phyloP scores from a whole-genome alignment of 1,140 invertebrate species.

The Leucophenga varia region DNA sequence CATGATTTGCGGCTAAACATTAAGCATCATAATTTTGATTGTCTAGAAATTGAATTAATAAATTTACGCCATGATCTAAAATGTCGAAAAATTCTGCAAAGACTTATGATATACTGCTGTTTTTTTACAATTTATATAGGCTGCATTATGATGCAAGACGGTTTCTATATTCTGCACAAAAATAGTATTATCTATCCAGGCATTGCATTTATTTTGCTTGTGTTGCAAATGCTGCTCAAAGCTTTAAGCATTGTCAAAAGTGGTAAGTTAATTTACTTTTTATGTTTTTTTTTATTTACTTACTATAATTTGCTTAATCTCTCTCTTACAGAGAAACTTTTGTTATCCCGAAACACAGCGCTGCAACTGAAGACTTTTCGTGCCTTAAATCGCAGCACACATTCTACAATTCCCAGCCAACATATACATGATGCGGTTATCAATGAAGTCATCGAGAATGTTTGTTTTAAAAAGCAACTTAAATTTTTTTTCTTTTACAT shows the following conservation, averaged over 20 bases:
- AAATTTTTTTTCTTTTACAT: not conserved
- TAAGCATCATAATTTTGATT: too few relatives aligned
- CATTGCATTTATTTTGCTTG: conserved; percentile 1
- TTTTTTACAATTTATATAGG: conserved; percentile 19
- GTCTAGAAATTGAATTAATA: conserved; percentile 27
- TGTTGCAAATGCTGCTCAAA: conserved; percentile 14
- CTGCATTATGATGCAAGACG: conserved; percentile 1
- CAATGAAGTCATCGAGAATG: conserved; percentile 64
- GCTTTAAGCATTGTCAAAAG: conserved; percentile 10
- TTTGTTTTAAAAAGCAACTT: conserved; percentile 32
- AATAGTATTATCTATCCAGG: conserved; percentile 26
- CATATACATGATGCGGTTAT: conserved; percentile 62
- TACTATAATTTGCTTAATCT: conserved; percentile 14
- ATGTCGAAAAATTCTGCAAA: conserved; percentile 20
- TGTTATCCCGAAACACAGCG: conserved; percentile 60
- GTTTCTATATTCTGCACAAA: conserved; percentile 4
- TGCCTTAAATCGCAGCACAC: conserved; percentile 48
- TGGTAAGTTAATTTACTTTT: too few relatives aligned
- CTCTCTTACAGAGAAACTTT: conserved; percentile 57
- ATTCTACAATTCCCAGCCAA: conserved; percentile 59
- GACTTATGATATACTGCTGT: conserved; percentile 15
- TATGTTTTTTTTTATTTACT: too few relatives aligned
- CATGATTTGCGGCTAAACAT: too few relatives aligned
- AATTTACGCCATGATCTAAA: conserved; percentile 26
- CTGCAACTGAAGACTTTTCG: conserved; percentile 58